Conservation (phyloP, 2,888 invertebrate genomes). For the Sipha maydis region DNA sequence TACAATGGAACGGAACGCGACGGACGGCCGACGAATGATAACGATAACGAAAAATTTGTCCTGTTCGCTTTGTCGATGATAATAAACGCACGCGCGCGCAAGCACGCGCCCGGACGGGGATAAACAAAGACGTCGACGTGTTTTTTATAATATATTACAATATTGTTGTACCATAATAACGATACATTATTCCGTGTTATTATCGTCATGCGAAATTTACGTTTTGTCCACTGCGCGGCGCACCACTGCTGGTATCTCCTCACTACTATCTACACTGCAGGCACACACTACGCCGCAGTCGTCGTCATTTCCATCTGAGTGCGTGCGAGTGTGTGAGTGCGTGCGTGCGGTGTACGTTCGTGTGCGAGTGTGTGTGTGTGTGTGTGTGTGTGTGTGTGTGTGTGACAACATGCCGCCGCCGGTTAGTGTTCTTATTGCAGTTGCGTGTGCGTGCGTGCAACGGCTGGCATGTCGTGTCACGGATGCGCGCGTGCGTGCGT, state of each 20-base stretch:
- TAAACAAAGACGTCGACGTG: not conserved
- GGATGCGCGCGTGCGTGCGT: slow-evolving; percentile 9
- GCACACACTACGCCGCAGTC: not conserved
- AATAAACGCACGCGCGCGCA: not conserved
- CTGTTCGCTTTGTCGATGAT: not conserved
- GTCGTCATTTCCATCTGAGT: not conserved
- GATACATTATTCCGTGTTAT: not conserved
- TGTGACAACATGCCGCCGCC: not conserved
- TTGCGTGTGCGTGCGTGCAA: slow-evolving; percentile 9
- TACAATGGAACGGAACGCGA: not conserved
- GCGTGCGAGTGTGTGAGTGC: not conserved
- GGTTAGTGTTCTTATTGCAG: not conserved
- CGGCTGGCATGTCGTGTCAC: not conserved
- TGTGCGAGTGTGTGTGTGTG: not conserved
- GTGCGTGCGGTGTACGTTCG: not conserved
- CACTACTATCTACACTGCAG: no score
- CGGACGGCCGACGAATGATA: slow-evolving; percentile 37
- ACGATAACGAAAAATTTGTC: slow-evolving; percentile 25
- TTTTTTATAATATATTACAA: not conserved
- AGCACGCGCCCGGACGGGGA: not conserved
- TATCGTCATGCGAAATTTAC: not conserved
- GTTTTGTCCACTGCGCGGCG: slow-evolving; percentile 25
- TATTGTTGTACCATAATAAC: no score
- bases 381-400: not conserved
- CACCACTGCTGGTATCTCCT: not conserved